These are phyloP conservation scores for Rhinoderma darwinii DNA, from an alignment of 2,113 vertebrate species.

Conservation along the genomic window DNA sequence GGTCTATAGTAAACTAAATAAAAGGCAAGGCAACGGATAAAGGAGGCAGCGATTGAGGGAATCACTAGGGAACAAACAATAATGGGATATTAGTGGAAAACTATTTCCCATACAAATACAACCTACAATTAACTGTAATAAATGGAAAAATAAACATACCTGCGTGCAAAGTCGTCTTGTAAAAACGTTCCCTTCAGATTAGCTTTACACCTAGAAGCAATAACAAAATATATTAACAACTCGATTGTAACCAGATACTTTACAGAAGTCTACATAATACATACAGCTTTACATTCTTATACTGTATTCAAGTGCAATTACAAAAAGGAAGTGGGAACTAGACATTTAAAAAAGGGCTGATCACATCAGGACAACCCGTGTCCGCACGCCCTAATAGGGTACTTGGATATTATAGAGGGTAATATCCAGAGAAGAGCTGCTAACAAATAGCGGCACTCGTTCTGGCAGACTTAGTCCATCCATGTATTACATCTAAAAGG, in stretches of 20 bases:
- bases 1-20: too few species aligned
- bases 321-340: neutral
- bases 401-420: neutral
- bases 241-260: neutral
- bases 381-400: neutral
- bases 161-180: neutral
- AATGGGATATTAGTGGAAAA: too few species aligned
- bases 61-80: too few species aligned
- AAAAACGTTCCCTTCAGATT: neutral
- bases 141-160: neutral
- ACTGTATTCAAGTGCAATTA: neutral
- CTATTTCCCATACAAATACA: too few species aligned
- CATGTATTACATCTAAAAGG: too few species aligned
- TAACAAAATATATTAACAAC: neutral
- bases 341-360: neutral
- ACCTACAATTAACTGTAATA: too few species aligned
- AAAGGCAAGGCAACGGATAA: too few species aligned
- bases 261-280: neutral
- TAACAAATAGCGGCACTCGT: too few species aligned
- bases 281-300: neutral
- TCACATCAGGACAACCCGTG: neutral
- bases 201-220: conserved; percentile 14
- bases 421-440: too few species aligned
- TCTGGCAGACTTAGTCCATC: too few species aligned
- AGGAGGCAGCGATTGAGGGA: too few species aligned